Percentiles rank a stretch among this genome's conserved stretches.
phyloP scores from a whole-genome alignment of 2,797 vertebrate genomes.

The Falco peregrinus region DNA sequence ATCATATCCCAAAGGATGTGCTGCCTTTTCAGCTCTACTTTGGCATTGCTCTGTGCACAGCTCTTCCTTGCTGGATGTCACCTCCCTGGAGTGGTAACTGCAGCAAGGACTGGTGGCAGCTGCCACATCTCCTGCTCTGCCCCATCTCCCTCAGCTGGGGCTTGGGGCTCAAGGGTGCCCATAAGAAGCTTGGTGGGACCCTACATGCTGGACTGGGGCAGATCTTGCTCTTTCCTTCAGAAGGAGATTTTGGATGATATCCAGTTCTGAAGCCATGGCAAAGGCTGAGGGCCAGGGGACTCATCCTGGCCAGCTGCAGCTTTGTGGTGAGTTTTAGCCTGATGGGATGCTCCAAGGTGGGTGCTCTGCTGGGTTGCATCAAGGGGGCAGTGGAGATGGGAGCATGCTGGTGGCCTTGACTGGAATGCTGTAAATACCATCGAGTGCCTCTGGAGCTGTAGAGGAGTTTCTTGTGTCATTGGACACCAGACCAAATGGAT shows the following conservation, averaged over 20 bases:
- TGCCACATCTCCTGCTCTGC: neutral
- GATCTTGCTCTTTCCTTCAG: neutral
- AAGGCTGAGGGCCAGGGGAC: neutral
- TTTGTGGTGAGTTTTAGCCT: neutral
- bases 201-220: neutral
- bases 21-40: neutral
- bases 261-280: neutral
- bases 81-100: neutral
- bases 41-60: neutral
- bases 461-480: neutral
- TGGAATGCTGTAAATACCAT: neutral
- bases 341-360: neutral
- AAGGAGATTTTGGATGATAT: neutral
- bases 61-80: neutral
- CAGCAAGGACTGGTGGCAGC: neutral
- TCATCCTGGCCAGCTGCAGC: neutral
- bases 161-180: neutral
- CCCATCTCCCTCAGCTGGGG: neutral
- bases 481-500: neutral
- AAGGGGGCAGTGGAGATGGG: neutral
- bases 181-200: rapidly evolving
- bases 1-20: neutral
- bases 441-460: neutral
- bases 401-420: neutral
- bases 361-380: neutral